These are phyloP conservation scores for Xenentodon cancila DNA, from an alignment of 2,797 vertebrate species.

Conservation along the genomic window DNA sequence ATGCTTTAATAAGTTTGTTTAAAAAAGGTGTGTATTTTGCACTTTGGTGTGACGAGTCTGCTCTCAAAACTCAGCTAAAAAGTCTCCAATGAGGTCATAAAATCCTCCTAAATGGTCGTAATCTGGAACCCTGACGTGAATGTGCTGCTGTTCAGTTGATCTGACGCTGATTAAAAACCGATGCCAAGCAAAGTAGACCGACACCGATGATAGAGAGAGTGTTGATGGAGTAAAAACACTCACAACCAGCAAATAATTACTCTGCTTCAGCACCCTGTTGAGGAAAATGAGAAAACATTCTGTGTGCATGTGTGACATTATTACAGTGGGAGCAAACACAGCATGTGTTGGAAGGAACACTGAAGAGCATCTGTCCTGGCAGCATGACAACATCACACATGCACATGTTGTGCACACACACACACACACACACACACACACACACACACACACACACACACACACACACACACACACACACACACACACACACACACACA, in stretches of 20 bases:
- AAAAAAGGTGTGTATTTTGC: too few relatives aligned
- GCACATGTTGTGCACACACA: too few relatives aligned
- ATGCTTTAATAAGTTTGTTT: too few relatives aligned
- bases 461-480: neutral
- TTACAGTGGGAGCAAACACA: constrained; percentile 39
- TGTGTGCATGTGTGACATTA: constrained; percentile 34
- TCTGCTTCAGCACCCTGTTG: constrained; percentile 24
- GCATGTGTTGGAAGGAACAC: constrained; percentile 27
- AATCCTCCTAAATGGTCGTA: neutral
- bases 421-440: neutral
- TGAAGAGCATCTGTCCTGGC: constrained; percentile 58
- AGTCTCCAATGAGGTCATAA: neutral
- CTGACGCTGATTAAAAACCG: constrained; percentile 1
- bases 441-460: constrained; percentile 9
- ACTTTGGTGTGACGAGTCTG: too few relatives aligned
- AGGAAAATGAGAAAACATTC: constrained; percentile 31
- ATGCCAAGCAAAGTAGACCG: neutral
- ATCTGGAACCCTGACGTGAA: neutral
- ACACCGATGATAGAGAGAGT: too few relatives aligned
- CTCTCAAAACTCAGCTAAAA: neutral
- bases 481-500: constrained; percentile 23
- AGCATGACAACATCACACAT: constrained; percentile 34
- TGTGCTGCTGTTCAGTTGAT: constrained; percentile 3
- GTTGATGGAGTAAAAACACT: constrained; percentile 21
- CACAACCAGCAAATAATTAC: constrained; percentile 44